Evolutionary conservation across 2,797 vertebrate genomes (phyloP), one percentile per base, ranked within the genome.

Genomic region (Anableps anableps): DNA sequence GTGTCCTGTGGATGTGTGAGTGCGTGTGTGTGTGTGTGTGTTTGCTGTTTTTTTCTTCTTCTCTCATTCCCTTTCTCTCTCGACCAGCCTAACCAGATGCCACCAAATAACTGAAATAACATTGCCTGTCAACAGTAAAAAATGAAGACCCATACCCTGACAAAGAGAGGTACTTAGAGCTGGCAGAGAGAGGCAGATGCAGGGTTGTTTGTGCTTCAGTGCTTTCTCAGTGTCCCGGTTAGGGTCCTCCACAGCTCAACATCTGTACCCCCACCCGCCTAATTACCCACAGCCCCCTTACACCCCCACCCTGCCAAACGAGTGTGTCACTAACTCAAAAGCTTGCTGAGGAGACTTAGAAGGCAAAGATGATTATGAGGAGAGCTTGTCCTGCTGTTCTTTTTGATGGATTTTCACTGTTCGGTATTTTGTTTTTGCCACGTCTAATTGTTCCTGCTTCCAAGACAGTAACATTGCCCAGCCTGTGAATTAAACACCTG

Each of bases 101-200:
- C 96, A 96, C 96, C 93, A 96, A 97, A 97, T 97, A 96, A 96
- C 96, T 97, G 95, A 96, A 97, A 97, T 98, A 99, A 97, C 96
- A 85, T 95, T 94, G 96, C 89, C 97, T 99, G 98, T 99, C 97
- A 99, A 96, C 93, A 92, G 96, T 98, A 98, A 99, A 98, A 98
- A 98, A 99, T 99, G 96, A 98, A 98, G 97, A 97, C 93, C 95
- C 96, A 93, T 95, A 96, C 94, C 93, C 93, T 96, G 96, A 97
- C 96, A 98, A 98, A 97, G 96, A 97, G 96, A 96, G 96, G 95
- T 96, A 96, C 95, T 97, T 96, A 95, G 95, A 96, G 96, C 92
- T 94, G 90, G 94, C 95, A 95, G 95, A 95, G 95, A 95, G 96
- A 97, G 96, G 95, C 97, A 98, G 98, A 97, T 97, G 97, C 95